Conservation (phyloP, 2,888 invertebrate species). For the Hyppa rectilinea region DNA sequence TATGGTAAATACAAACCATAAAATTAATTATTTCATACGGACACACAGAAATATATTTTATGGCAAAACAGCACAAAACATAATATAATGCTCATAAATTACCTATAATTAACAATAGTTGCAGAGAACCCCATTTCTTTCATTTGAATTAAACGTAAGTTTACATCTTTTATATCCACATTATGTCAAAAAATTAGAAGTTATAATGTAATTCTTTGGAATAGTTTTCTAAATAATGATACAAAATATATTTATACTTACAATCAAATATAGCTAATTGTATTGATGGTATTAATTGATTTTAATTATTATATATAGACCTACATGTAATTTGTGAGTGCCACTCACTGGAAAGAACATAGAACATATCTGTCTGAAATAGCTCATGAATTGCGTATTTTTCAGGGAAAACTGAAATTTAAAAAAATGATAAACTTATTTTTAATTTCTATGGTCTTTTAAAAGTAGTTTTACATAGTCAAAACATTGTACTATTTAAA, state of each 20-base stretch:
- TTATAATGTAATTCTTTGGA: conserved; percentile 72
- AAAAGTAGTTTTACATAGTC: not conserved
- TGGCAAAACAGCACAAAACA: conserved; percentile 64
- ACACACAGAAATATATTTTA: conserved; percentile 61
- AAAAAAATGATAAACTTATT: not conserved
- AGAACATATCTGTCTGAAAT: not conserved
- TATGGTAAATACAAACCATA: conserved; percentile 49
- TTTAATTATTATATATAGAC: conserved; percentile 6
- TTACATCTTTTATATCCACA: conserved; percentile 46
- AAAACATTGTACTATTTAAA: conserved; percentile 8
- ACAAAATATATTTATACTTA: conserved; percentile 54
- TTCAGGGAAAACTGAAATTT: not conserved
- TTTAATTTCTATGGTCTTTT: not conserved
- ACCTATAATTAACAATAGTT: conserved; percentile 70
- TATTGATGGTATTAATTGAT: conserved; percentile 28
- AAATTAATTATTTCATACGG: conserved; percentile 46
- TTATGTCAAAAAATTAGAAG: conserved; percentile 55
- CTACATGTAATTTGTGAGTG: conserved; percentile 11
- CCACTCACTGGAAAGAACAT: conserved; percentile 36
- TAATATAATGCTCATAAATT: conserved; percentile 70
- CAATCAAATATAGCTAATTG: conserved; percentile 43
- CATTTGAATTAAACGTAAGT: conserved; percentile 34
- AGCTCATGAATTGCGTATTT: conserved; percentile 16
- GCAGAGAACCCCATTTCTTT: conserved; percentile 46
- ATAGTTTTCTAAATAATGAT: conserved; percentile 62